Evolutionary conservation across 2,113 vertebrate genomes (phyloP).

Genomic region (Agelaius phoeniceus): DNA sequence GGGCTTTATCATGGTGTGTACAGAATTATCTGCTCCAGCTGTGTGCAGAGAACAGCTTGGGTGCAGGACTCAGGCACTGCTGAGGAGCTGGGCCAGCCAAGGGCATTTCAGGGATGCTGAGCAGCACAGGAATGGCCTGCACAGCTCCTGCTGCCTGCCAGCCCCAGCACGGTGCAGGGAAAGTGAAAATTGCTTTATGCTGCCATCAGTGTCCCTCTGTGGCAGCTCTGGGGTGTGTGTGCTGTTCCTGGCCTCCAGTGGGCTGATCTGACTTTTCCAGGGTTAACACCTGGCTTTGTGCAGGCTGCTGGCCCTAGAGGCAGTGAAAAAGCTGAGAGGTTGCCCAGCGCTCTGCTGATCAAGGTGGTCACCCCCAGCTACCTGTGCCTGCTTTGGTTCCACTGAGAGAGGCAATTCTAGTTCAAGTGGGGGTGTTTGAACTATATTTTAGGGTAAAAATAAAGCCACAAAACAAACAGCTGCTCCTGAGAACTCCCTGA

Average conservation of each 20-base stretch:
- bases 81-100: background rate
- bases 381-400: background rate
- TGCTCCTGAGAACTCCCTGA: background rate
- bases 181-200: background rate
- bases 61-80: background rate
- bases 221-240: background rate
- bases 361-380: background rate
- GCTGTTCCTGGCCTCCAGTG: background rate
- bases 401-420: background rate
- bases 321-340: background rate
- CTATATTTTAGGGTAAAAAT: background rate
- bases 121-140: background rate
- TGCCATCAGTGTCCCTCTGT: background rate
- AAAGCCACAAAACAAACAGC: background rate
- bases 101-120: background rate
- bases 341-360: background rate
- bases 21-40: background rate
- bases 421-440: fast-evolving
- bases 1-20: fast-evolving
- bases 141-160: background rate
- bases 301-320: background rate
- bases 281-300: background rate
- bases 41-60: background rate
- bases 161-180: fast-evolving
- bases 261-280: background rate